Percentiles rank a stretch among this genome's conserved stretches.
These are phyloP conservation scores for Tetragonula carbonaria DNA, from an alignment of 2,888 invertebrate species.

Conservation along the genomic window DNA sequence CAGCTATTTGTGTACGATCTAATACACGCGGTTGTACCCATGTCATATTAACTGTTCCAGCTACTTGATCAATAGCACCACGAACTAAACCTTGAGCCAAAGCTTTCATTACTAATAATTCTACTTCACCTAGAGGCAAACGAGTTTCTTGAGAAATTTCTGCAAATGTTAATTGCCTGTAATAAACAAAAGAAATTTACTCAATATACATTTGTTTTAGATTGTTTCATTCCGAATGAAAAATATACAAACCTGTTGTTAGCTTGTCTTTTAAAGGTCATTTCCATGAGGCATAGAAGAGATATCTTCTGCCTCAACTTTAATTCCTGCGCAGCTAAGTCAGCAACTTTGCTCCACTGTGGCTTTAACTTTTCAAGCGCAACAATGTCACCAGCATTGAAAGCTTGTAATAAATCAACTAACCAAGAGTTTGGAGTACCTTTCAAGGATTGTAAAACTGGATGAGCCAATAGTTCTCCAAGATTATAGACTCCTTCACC, in stretches of 20 bases:
- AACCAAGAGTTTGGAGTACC: slow-evolving; percentile 94
- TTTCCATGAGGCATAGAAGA: slow-evolving; percentile 98
- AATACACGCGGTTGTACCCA: slow-evolving; percentile 95
- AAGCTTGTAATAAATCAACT: slow-evolving; percentile 92
- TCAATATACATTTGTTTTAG: background rate
- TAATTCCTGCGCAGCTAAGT: slow-evolving; percentile 92
- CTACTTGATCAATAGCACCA: slow-evolving; percentile 97
- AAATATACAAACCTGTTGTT: slow-evolving; percentile 87
- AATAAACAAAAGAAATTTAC: slow-evolving; percentile 10
- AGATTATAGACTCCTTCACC: slow-evolving; percentile 98
- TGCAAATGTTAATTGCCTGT: slow-evolving; percentile 92
- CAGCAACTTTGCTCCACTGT: slow-evolving; percentile 92
- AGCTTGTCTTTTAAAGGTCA: slow-evolving; percentile 97
- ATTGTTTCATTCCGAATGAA: background rate
- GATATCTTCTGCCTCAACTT: slow-evolving; percentile 96
- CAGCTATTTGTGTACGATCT: slow-evolving; percentile 88
- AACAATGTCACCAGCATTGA: slow-evolving; percentile 92
- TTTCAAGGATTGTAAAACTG: slow-evolving; percentile 94
- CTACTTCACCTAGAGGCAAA: slow-evolving; percentile 94
- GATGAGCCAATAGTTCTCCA: slow-evolving; percentile 98
- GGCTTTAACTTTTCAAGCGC: slow-evolving; percentile 89
- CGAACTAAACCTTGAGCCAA: slow-evolving; percentile 96
- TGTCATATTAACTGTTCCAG: slow-evolving; percentile 90
- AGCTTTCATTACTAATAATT: slow-evolving; percentile 98
- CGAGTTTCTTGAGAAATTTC: slow-evolving; percentile 95